These are phyloP conservation scores for Panurus biarmicus DNA, from an alignment of 2,113 vertebrate species.

Conservation along the genomic window DNA sequence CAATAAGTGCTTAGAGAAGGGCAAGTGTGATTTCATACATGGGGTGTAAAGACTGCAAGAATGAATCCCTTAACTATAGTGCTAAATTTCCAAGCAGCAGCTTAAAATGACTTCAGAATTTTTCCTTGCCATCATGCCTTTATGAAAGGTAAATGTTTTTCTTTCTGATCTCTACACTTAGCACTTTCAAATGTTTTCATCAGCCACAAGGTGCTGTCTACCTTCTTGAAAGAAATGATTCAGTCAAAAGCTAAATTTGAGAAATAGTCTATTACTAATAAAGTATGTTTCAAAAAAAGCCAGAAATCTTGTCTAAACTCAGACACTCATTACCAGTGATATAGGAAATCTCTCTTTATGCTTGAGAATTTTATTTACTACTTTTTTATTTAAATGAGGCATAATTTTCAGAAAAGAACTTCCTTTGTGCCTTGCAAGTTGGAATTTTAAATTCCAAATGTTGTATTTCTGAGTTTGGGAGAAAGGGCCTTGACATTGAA, in stretches of 20 bases:
- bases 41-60: neutral
- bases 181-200: constrained; percentile 13
- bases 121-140: neutral
- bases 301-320: neutral
- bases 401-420: neutral
- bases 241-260: neutral
- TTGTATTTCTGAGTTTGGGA: neutral
- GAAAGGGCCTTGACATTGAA: neutral
- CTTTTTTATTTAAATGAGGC: neutral
- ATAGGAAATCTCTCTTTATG: neutral
- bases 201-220: neutral
- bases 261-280: neutral
- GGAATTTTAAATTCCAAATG: neutral
- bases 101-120: neutral
- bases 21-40: neutral
- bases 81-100: neutral
- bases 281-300: neutral
- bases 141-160: constrained; percentile 41
- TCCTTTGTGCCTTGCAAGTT: neutral
- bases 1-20: neutral
- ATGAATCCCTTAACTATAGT: neutral
- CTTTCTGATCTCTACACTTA: neutral
- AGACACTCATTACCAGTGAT: neutral
- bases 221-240: neutral
- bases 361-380: neutral